Conservation (phyloP, 2,113 vertebrate genomes). For the Myrmecobius fasciatus region DNA sequence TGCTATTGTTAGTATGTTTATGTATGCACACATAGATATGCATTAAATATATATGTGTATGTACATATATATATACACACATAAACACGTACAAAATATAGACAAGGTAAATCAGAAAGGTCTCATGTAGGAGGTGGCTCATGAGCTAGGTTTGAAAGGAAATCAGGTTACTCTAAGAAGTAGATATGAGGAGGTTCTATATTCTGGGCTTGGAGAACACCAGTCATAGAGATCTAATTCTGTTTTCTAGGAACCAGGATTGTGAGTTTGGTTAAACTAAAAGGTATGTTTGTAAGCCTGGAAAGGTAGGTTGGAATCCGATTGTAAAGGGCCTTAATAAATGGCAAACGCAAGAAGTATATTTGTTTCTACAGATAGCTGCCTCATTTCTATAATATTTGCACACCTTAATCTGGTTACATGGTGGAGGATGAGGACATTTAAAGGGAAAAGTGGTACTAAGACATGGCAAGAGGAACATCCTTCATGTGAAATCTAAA, state of each 20-base stretch:
- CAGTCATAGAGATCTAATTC: neutral
- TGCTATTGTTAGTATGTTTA: no score
- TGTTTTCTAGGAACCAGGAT: neutral
- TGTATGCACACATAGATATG: no score
- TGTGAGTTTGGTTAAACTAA: neutral
- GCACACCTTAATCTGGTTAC: neutral
- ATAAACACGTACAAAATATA: no score
- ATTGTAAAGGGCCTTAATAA: neutral
- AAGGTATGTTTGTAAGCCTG: neutral
- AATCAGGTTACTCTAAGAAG: no score
- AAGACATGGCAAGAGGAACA: neutral
- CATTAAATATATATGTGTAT: no score
- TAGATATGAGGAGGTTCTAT: no score
- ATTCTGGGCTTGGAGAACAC: no score
- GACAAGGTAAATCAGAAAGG: no score
- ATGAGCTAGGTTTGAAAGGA: no score
- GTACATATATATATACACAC: no score
- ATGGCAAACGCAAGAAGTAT: neutral
- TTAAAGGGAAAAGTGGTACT: neutral
- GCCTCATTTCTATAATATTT: neutral
- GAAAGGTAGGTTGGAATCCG: neutral
- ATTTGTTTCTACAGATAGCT: neutral
- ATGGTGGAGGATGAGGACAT: neutral
- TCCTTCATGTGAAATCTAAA: neutral
- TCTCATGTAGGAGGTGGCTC: no score